These are phyloP conservation scores for Taxidea taxus DNA, from an alignment of 2,113 vertebrate genomes.

Conservation along the genomic window DNA sequence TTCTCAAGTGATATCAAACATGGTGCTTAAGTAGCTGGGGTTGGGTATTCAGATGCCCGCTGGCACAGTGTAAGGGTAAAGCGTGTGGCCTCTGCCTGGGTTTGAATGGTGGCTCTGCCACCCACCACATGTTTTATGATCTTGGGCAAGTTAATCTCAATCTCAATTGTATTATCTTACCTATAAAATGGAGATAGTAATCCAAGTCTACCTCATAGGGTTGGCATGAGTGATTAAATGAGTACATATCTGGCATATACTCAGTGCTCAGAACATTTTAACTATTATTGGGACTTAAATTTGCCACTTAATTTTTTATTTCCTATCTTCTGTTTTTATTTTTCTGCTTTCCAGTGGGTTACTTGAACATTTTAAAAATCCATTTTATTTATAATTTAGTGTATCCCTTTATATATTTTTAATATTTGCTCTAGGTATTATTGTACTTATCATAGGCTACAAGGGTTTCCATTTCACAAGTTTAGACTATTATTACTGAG, in stretches of 20 bases:
- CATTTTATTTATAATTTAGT: neutral
- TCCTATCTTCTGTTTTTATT: neutral
- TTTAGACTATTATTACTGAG: neutral
- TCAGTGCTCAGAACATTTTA: neutral
- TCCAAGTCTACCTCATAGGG: neutral
- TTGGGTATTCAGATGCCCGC: neutral
- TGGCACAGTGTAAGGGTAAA: neutral
- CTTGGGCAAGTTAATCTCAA: neutral
- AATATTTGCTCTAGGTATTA: neutral
- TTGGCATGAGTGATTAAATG: neutral
- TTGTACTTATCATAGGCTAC: neutral
- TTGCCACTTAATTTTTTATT: neutral
- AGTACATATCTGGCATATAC: neutral
- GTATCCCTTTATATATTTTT: neutral
- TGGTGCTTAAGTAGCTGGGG: neutral
- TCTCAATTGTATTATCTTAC: neutral
- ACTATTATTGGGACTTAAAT: neutral
- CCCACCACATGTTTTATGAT: neutral
- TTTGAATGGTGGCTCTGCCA: neutral
- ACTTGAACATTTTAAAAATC: neutral
- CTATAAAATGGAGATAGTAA: neutral
- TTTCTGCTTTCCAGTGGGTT: neutral
- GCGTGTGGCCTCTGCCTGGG: neutral
- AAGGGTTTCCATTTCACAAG: neutral
- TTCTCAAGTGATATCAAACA: neutral